Base-by-base conservation (phyloP, 2,113 vertebrate genomes). In the Podilymbus podiceps region DNA sequence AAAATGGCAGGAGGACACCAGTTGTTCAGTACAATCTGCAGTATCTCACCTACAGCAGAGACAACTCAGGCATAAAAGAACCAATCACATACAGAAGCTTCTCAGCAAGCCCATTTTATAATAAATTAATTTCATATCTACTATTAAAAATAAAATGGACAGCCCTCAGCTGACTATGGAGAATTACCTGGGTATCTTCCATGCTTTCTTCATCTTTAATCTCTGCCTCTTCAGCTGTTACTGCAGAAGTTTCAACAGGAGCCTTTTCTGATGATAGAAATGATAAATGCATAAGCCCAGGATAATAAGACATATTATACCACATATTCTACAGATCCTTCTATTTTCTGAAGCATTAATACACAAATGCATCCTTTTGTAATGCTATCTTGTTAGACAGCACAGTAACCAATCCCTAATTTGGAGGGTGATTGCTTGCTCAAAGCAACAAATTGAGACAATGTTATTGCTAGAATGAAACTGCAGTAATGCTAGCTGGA, bases 201-300 rank as follows among this genome's bases (percentile, higher is more conserved):
- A 91, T 84, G 30, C 78, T 90, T 40, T 90, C 97, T 76, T 73
- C 87, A 53, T 97, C 98, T 87, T 97, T 97, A 63, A 91, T 63
- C 88, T 97, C 97, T 49, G 87, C 44, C 40, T 97, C 96, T 89
- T 97, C 97, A 79, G 94, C 20, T 62, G 79, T 59, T 67, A 78
- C 8, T 76, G 83, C 90, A 68, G 60, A 12, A 30, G 88, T 96
- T 28, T 97, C 69, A 75, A 25, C 15, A 50, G 90, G 22, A 66
- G 40, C 12, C 10, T 82, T 10, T 71, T 80, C 95, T 97, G 90
- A 46, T 76, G 67, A 90, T 18, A 84, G 50, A 92, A 93, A n/a
- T 15, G 35, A 40, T 10, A 68, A 23, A 4, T 64, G 21, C 78
- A 35, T 63, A 56, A 79, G 35, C 6, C 12, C 9, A 22, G 30